These are phyloP conservation scores for Cacatua alba DNA, from an alignment of 2,113 vertebrate genomes.

Conservation along the genomic window DNA sequence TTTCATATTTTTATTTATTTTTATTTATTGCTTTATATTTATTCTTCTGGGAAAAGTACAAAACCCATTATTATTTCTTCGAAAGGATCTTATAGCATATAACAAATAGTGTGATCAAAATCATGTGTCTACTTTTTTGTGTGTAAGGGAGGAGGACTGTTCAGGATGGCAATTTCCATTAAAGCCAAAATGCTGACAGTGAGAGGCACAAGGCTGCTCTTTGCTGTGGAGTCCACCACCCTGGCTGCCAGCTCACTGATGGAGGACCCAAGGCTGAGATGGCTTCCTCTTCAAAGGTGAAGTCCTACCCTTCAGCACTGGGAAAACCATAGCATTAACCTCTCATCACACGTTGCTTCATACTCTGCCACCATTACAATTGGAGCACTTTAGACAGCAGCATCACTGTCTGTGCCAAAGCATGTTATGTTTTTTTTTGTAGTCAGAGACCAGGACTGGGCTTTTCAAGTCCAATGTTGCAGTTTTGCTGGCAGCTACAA, in stretches of 20 bases:
- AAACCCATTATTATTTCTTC: not conserved
- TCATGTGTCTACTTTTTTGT: not conserved
- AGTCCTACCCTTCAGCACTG: fast-evolving
- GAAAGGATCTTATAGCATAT: not conserved
- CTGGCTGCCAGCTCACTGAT: not conserved
- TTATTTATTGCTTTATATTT: too few species aligned
- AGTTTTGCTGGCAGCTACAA: not conserved
- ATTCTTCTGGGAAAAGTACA: not conserved
- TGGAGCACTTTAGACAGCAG: not conserved
- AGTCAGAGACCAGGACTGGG: not conserved
- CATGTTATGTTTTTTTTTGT: not conserved
- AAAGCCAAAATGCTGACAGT: not conserved
- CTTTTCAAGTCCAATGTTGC: not conserved
- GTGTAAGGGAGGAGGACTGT: not conserved
- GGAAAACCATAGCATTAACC: not conserved
- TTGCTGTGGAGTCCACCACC: not conserved
- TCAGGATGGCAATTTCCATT: not conserved
- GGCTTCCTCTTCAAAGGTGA: not conserved
- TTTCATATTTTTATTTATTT: too few species aligned
- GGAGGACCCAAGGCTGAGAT: not conserved
- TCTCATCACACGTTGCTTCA: fast-evolving
- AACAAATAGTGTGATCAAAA: not conserved
- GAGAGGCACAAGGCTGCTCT: not conserved
- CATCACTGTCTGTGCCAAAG: fast-evolving
- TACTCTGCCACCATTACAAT: not conserved